Conservation (phyloP, 2,113 vertebrate genomes). For the Sorex fumeus region DNA sequence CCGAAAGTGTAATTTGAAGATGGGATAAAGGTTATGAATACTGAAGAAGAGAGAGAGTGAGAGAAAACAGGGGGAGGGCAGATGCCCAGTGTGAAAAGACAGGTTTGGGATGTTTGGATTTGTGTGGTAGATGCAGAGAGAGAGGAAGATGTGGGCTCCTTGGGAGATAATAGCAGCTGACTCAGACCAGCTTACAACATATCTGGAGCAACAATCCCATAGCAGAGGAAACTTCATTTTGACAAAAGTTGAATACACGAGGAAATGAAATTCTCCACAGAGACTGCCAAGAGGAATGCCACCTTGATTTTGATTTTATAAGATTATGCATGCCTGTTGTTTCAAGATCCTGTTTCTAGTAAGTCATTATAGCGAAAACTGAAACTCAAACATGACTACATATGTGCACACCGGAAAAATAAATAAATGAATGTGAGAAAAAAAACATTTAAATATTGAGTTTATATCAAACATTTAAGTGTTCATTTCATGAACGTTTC, state of each 20-base stretch:
- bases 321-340: no score
- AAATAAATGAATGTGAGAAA: background rate
- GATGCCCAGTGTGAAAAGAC: background rate
- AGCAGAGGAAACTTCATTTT: no score
- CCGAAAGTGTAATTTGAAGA: background rate
- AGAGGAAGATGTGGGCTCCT: fast-evolving
- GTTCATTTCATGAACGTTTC: no score
- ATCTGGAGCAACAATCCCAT: background rate
- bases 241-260: no score
- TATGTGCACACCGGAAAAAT: background rate
- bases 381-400: background rate
- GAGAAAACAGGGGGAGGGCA: background rate
- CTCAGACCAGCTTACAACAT: background rate
- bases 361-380: background rate
- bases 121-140: background rate
- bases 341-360: background rate
- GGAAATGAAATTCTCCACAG: no score
- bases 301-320: no score
- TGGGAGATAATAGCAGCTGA: fast-evolving
- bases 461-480: no score
- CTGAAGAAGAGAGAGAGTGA: background rate
- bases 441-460: background rate
- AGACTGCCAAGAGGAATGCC: no score
- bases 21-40: background rate
- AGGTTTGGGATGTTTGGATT: background rate